phyloP scores from a whole-genome alignment of 2,888 invertebrate species.

The Chloroclysta siterata region DNA sequence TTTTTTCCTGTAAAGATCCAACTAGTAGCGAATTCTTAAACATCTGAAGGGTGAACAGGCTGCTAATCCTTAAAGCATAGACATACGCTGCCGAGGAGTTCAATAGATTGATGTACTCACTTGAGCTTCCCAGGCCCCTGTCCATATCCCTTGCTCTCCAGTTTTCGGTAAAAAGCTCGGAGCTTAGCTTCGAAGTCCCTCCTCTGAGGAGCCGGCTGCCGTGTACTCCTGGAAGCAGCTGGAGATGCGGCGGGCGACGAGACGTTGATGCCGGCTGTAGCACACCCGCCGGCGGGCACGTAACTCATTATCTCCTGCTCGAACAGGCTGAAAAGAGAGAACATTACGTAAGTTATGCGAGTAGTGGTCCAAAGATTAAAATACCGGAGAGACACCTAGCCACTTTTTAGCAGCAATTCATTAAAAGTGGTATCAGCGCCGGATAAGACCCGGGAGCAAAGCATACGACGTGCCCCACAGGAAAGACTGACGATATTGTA shows the following conservation, averaged over 20 bases:
- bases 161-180: constrained; percentile 96
- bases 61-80: neutral
- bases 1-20: neutral
- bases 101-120: constrained; percentile 82
- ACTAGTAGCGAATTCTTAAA: neutral
- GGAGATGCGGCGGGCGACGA: constrained; percentile 93
- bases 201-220: constrained; percentile 95
- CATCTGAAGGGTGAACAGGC: neutral
- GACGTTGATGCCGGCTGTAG: constrained; percentile 75
- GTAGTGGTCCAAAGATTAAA: too few relatives aligned
- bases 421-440: too few relatives aligned
- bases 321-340: constrained; percentile 89
- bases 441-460: too few relatives aligned
- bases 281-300: constrained; percentile 87
- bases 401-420: too few relatives aligned
- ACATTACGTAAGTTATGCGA: neutral
- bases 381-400: too few relatives aligned
- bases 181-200: constrained; percentile 98
- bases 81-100: neutral
- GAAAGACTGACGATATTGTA: too few relatives aligned
- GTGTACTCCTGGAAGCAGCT: constrained; percentile 90
- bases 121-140: constrained; percentile 98
- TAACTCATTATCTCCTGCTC: constrained; percentile 99
- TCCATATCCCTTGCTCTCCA: constrained; percentile 98
- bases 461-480: too few relatives aligned